Base-by-base conservation (phyloP, 2,113 vertebrate genomes). In the Raja brachyura region DNA sequence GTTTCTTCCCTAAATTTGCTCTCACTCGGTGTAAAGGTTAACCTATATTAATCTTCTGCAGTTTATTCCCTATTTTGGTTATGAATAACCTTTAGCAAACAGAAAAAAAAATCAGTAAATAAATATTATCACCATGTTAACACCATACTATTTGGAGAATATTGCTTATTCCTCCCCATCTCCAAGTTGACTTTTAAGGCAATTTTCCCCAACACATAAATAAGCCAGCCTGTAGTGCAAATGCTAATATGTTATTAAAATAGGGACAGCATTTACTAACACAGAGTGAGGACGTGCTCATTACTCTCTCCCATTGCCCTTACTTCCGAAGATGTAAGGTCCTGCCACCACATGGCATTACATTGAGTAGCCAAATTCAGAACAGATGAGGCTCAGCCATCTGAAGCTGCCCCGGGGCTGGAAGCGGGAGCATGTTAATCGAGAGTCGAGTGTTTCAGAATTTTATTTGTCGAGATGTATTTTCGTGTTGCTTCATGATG, bases 331-430 rank as follows among this genome's bases (percentile, higher is more conserved):
- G 63, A 68, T 90, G 63, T 10, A 61, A 86, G 9, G 54, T 25
- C 54, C 4, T 54, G 56, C 22, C 28, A 66, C 61, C 86, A 68
- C 63, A 68, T 90, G 86, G 86, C 31, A 66, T 33, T 68, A 66
- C 16, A 68, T 68, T n/a, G n/a, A 90, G 14, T 39, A 90, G n/a
- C 63, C 63, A 90, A 90, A 54, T n/a, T 66, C n/a, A 39, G 16
- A 70, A 31, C n/a, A 90, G 63, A 90, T 90, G 86, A 68, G 31
- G 18, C 59, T 39, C 86, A 90, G n/a, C 31, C 86, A 90, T 66
- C 61, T 39, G 31, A 90, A 68, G 61, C n/a, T 66, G 61, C 86
- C 61, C 31, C 63, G 9, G 86, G 63, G 86, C 86, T 90, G 14
- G 63, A 90, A 90, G 6, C 61, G 33, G 33, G 63, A 73, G 39